These are phyloP conservation scores for Tyria jacobaeae DNA, from an alignment of 2,888 invertebrate genomes.

Conservation along the genomic window DNA sequence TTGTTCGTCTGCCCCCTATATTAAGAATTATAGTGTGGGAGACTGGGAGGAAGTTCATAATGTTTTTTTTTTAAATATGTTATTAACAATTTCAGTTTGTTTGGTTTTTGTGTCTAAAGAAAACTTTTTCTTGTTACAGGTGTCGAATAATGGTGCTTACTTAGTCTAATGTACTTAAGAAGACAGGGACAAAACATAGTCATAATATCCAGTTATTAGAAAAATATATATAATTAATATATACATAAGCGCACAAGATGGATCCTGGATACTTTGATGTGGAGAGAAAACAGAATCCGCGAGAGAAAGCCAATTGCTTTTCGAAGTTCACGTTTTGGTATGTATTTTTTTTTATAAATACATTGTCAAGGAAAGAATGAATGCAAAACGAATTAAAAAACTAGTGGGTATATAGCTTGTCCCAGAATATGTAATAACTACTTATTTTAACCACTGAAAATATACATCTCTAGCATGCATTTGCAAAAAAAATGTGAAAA, in stretches of 20 bases:
- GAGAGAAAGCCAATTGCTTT: slow-evolving; percentile 87
- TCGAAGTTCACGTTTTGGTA: slow-evolving; percentile 90
- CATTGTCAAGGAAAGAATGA: neutral
- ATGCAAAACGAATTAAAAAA: neutral
- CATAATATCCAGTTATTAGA: slow-evolving; percentile 32
- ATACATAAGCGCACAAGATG: slow-evolving; percentile 61
- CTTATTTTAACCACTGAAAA: no score
- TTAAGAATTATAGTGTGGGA: no score
- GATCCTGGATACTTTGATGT: slow-evolving; percentile 84
- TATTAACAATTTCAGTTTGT: no score
- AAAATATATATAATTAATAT: slow-evolving; percentile 15
- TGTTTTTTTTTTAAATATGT: no score
- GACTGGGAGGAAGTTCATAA: no score
- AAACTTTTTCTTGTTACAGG: slow-evolving; percentile 37
- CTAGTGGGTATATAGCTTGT: neutral
- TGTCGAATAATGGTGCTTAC: slow-evolving; percentile 39
- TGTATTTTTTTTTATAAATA: slow-evolving; percentile 58
- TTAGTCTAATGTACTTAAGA: slow-evolving; percentile 38
- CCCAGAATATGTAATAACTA: no score
- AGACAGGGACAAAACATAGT: slow-evolving; percentile 11
- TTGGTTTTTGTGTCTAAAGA: neutral
- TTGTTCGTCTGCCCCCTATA: no score
- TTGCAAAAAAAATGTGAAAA: no score
- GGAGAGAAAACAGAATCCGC: slow-evolving; percentile 87
- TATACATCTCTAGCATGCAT: no score